These are phyloP conservation scores for Tangara arthus DNA, from an alignment of 2,797 vertebrate species.

Conservation along the genomic window DNA sequence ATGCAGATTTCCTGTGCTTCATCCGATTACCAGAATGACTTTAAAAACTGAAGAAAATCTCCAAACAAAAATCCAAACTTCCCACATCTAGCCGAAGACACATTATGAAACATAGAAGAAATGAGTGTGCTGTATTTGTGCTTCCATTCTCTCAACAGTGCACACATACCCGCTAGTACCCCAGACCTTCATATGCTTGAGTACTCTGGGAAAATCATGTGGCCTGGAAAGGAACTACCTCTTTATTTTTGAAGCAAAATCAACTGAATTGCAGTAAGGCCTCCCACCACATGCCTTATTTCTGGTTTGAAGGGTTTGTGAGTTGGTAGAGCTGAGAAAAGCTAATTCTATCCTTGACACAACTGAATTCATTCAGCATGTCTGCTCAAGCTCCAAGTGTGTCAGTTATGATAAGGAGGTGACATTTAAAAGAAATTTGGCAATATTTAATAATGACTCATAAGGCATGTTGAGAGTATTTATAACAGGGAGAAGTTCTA, in stretches of 20 bases:
- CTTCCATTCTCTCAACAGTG: neutral
- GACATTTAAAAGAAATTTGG: neutral
- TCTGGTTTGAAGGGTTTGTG: neutral
- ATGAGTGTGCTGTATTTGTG: neutral
- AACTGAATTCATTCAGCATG: neutral
- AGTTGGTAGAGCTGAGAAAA: neutral
- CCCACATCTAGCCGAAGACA: neutral
- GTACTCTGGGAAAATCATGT: neutral
- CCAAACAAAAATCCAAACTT: neutral
- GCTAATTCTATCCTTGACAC: neutral
- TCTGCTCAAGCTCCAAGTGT: neutral
- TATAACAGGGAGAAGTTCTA: neutral
- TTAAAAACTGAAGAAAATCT: neutral
- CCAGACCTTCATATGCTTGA: neutral
- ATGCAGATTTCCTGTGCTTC: neutral
- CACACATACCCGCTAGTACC: neutral
- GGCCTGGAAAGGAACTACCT: neutral
- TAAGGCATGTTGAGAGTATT: neutral
- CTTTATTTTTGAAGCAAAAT: neutral
- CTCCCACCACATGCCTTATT: neutral
- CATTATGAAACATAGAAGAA: fast-evolving
- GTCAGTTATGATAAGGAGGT: conserved; percentile 8
- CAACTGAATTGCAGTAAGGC: neutral
- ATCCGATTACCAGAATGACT: neutral
- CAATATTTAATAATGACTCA: conserved; percentile 32